These are phyloP conservation scores for Parotocinclus haroldoi DNA, from an alignment of 2,797 vertebrate species.

Conservation along the genomic window DNA sequence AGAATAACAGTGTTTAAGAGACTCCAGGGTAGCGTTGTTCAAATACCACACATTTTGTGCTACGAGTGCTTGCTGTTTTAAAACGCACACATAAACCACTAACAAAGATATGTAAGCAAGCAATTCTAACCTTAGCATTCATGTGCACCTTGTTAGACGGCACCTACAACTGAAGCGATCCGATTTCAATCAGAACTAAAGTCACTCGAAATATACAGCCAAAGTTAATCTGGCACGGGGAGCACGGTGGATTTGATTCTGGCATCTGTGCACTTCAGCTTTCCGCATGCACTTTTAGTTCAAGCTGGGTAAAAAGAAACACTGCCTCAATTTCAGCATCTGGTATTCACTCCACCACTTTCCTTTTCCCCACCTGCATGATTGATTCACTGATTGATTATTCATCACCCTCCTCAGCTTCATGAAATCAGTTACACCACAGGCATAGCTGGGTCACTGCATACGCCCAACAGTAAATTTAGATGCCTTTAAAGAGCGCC, in stretches of 20 bases:
- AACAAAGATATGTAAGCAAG: slow-evolving; percentile 42
- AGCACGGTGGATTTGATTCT: slow-evolving; percentile 9
- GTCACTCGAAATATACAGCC: slow-evolving; percentile 8
- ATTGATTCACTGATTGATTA: slow-evolving; percentile 52
- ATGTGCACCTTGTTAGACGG: slow-evolving; percentile 44
- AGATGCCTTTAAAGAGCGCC: slow-evolving; percentile 76
- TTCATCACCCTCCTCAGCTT: slow-evolving; percentile 40
- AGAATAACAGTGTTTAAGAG: slow-evolving; percentile 56
- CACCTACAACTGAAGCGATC: slow-evolving; percentile 10
- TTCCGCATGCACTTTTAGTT: not conserved
- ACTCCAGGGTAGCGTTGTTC: slow-evolving; percentile 54
- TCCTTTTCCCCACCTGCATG: slow-evolving; percentile 5
- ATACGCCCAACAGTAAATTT: slow-evolving; percentile 73
- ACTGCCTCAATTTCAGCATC: not conserved
- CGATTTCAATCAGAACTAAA: slow-evolving; percentile 10
- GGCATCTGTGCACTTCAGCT: not conserved
- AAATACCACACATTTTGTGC: slow-evolving; percentile 60
- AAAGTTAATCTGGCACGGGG: slow-evolving; percentile 1
- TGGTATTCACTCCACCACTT: not conserved
- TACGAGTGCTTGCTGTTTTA: slow-evolving; percentile 51
- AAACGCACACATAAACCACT: slow-evolving; percentile 28
- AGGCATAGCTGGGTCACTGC: slow-evolving; percentile 63
- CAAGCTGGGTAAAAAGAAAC: not conserved
- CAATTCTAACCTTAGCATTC: slow-evolving; percentile 45
- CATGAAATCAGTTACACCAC: slow-evolving; percentile 48